A percentile compares a stretch with the other conserved stretches of the same genome.
phyloP scores from a whole-genome alignment of 2,888 invertebrate genomes.

The Eilema griseolum region DNA sequence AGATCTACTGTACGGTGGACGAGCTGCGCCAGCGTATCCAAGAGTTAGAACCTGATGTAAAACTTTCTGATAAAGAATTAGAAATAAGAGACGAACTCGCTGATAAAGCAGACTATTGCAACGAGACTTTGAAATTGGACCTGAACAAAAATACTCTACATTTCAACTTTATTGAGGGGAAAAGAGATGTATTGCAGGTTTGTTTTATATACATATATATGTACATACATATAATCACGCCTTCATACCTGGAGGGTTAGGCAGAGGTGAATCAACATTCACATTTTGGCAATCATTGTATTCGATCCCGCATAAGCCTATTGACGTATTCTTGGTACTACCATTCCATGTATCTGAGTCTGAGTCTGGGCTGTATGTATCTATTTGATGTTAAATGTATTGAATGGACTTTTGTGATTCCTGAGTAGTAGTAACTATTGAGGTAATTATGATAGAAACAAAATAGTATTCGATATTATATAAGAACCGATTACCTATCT shows the following conservation, averaged over 20 bases:
- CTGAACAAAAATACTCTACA: conserved; percentile 78
- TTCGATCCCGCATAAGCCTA: too few relatives aligned
- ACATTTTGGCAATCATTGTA: too few relatives aligned
- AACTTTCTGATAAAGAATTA: conserved; percentile 59
- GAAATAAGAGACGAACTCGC: conserved; percentile 53
- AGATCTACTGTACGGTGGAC: conserved; percentile 90
- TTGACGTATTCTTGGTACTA: too few relatives aligned
- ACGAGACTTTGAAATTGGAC: conserved; percentile 57
- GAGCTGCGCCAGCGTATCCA: conserved; percentile 87
- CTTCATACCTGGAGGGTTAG: too few relatives aligned
- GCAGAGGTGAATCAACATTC: too few relatives aligned
- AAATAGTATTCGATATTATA: background rate
- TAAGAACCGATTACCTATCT: background rate
- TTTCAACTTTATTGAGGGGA: conserved; percentile 84
- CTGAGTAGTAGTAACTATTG: background rate
- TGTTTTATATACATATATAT: too few relatives aligned
- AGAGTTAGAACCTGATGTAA: conserved; percentile 77
- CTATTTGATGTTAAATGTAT: background rate
- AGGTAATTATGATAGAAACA: background rate
- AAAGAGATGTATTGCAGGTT: conserved; percentile 81
- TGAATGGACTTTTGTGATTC: background rate
- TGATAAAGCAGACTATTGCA: conserved; percentile 53
- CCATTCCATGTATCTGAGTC: too few relatives aligned
- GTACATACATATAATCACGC: too few relatives aligned
- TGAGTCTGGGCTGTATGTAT: too few relatives aligned